Conservation (phyloP, 2,888 invertebrate species). For the Cryptus armator region DNA sequence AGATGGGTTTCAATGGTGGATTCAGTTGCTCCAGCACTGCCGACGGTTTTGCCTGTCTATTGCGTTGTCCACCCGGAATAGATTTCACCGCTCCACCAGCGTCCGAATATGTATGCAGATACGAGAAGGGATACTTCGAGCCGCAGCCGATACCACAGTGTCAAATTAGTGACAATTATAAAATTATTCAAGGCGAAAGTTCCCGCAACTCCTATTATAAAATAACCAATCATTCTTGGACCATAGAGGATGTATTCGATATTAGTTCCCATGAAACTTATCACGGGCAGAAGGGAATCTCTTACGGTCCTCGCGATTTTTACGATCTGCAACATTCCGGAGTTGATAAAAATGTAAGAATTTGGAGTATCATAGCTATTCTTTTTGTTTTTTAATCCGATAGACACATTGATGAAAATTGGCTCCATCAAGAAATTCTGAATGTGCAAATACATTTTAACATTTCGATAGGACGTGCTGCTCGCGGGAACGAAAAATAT, state of each 20-base stretch:
- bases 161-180: constrained; percentile 86
- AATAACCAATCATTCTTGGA: constrained; percentile 75
- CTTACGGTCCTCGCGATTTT: background rate
- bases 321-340: background rate
- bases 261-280: constrained; percentile 14
- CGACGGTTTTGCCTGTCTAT: constrained; percentile 88
- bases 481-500: background rate
- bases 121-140: constrained; percentile 88
- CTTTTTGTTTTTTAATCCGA: background rate
- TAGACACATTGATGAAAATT: no score
- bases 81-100: constrained; percentile 88
- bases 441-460: background rate
- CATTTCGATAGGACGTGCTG: background rate
- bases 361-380: background rate
- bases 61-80: constrained; percentile 89
- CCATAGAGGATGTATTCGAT: constrained; percentile 64
- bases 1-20: constrained; percentile 91
- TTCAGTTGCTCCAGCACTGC: constrained; percentile 90
- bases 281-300: background rate
- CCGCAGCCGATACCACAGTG: constrained; percentile 92
- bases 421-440: background rate
- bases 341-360: constrained; percentile 26
- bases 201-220: constrained; percentile 70
- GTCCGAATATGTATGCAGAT: constrained; percentile 89
- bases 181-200: constrained; percentile 70